These are phyloP conservation scores for Pleuronectes platessa DNA, from an alignment of 2,113 vertebrate species.

Conservation along the genomic window DNA sequence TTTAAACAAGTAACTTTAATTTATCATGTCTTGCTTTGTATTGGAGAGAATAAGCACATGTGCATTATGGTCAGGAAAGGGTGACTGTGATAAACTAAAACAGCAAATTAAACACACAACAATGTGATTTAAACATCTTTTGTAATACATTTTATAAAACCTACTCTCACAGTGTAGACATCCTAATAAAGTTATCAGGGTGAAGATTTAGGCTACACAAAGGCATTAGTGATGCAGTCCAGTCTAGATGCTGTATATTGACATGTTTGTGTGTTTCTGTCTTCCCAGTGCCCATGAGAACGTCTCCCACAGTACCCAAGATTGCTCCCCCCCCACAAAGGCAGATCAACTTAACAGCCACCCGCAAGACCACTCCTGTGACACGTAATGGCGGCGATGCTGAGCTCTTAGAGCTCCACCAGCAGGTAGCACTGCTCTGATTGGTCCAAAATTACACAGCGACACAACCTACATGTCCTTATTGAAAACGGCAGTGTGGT, in stretches of 20 bases:
- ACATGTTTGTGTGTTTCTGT: constrained; percentile 19
- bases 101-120: background rate
- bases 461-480: background rate
- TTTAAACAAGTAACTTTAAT: too few relatives aligned
- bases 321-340: constrained; percentile 82
- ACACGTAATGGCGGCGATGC: constrained; percentile 87
- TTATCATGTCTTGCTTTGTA: too few relatives aligned
- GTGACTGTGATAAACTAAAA: background rate
- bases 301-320: constrained; percentile 92
- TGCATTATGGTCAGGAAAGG: too few relatives aligned
- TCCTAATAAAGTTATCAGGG: too few relatives aligned
- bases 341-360: constrained; percentile 78
- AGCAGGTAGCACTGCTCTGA: constrained; percentile 84
- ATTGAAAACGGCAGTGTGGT: background rate
- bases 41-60: too few relatives aligned
- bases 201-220: too few relatives aligned
- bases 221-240: background rate
- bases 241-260: background rate
- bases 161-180: too few relatives aligned
- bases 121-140: too few relatives aligned
- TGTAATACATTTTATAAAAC: too few relatives aligned
- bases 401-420: constrained; percentile 91
- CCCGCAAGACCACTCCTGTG: constrained; percentile 81
- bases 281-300: constrained; percentile 88
- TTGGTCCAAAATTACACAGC: too few relatives aligned